phyloP scores from a whole-genome alignment of 2,113 vertebrate species.

The Glareola pratincola region DNA sequence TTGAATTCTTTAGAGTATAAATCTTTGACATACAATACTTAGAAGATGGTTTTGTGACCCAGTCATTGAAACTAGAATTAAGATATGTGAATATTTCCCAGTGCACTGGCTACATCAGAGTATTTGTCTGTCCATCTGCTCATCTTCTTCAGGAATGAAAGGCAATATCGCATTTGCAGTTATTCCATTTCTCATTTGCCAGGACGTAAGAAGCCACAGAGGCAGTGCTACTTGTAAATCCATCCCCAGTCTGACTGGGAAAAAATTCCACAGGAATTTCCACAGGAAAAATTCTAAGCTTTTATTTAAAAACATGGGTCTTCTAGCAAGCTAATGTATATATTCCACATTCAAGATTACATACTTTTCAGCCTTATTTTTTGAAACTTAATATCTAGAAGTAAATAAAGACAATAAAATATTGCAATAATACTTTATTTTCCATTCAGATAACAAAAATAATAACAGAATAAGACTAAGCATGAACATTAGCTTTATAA shows the following conservation, averaged over 20 bases:
- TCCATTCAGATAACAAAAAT: background rate
- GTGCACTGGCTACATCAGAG: background rate
- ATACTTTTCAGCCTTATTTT: background rate
- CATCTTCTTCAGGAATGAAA: background rate
- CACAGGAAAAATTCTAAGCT: background rate
- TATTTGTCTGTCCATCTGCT: background rate
- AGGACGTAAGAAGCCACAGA: background rate
- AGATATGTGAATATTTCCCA: background rate
- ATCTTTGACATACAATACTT: background rate
- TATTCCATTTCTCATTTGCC: background rate
- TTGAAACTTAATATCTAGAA: background rate
- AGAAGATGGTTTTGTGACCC: background rate
- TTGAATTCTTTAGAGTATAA: background rate
- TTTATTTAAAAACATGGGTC: background rate
- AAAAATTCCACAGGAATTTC: no score
- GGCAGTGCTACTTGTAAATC: background rate
- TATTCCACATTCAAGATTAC: background rate
- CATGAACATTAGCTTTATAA: background rate
- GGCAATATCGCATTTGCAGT: background rate
- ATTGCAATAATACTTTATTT: background rate
- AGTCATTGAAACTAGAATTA: background rate
- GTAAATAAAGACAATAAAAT: background rate
- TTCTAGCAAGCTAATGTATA: background rate
- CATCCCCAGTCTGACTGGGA: background rate
- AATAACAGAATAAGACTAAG: background rate